These are phyloP conservation scores for Aspidoscelis tigris DNA, from an alignment of 2,113 vertebrate genomes.

Conservation along the genomic window DNA sequence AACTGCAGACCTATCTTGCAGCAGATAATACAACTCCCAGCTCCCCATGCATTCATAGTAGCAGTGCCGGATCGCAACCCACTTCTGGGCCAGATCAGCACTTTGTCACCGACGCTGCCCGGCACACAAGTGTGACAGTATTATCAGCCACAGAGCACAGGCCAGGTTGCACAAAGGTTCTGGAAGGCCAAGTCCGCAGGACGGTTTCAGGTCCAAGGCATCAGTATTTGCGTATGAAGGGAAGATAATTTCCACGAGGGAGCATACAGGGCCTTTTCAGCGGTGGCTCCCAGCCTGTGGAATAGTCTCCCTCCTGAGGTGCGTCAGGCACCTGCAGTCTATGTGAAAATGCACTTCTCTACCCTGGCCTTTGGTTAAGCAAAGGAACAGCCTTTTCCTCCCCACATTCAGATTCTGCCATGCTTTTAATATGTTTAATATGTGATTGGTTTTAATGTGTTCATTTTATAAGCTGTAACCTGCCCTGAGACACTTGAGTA, in stretches of 20 bases:
- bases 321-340: too few species aligned
- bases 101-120: conserved; percentile 29
- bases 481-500: too few species aligned
- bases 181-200: conserved; percentile 38
- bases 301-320: too few species aligned
- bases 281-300: too few species aligned
- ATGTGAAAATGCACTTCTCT: too few species aligned
- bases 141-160: background rate
- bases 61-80: background rate
- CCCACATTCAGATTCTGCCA: too few species aligned
- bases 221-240: background rate
- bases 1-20: background rate
- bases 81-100: conserved; percentile 21
- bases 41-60: background rate
- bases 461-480: too few species aligned
- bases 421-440: too few species aligned
- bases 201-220: background rate
- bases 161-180: conserved; percentile 42
- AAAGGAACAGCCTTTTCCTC: too few species aligned
- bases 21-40: background rate
- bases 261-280: too few species aligned
- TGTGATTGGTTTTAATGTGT: too few species aligned
- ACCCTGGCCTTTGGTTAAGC: too few species aligned
- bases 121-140: conserved; percentile 24
- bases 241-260: background rate